These are phyloP conservation scores for Siderastrea siderea DNA, from an alignment of 92 coral and sea anemone genomes.

Conservation along the genomic window DNA sequence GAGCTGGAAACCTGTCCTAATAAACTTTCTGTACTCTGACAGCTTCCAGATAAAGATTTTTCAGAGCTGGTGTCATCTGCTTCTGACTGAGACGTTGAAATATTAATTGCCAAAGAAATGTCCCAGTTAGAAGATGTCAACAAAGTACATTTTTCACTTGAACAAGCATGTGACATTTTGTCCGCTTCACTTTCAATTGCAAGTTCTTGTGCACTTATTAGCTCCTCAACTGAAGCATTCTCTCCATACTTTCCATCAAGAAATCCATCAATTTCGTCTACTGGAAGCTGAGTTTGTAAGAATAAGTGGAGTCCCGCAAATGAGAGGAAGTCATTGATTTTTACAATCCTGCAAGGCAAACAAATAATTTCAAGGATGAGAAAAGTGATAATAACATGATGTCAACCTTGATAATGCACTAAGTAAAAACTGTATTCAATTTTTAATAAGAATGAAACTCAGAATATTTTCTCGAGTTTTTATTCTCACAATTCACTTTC, in stretches of 20 bases:
- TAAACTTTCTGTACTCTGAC: slow-evolving; percentile 8
- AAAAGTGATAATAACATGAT: no score
- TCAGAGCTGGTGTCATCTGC: slow-evolving; percentile 8
- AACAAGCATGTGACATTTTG: neutral
- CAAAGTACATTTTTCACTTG: slow-evolving; percentile 27
- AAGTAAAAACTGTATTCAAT: no score
- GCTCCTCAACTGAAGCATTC: slow-evolving; percentile 80
- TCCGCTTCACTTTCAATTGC: slow-evolving; percentile 30
- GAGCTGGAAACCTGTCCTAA: slow-evolving; percentile 27
- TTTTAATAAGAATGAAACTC: no score
- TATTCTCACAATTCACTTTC: no score
- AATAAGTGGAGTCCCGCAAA: slow-evolving; percentile 95
- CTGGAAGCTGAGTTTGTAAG: slow-evolving; percentile 91
- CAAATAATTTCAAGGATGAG: neutral
- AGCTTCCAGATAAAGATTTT: slow-evolving; percentile 27
- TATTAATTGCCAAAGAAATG: slow-evolving; percentile 6
- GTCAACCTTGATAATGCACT: no score
- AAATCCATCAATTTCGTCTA: slow-evolving; percentile 83
- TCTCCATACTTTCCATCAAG: slow-evolving; percentile 85
- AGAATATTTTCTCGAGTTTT: no score
- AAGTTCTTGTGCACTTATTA: slow-evolving; percentile 66
- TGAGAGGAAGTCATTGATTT: slow-evolving; percentile 79
- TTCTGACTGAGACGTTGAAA: neutral
- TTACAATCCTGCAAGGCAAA: slow-evolving; percentile 76
- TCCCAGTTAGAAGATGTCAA: slow-evolving; percentile 29